Percentiles rank a stretch among this genome's conserved stretches.
Conservation (phyloP, 1,140 invertebrate species). For the Calliopsis andreniformis region DNA sequence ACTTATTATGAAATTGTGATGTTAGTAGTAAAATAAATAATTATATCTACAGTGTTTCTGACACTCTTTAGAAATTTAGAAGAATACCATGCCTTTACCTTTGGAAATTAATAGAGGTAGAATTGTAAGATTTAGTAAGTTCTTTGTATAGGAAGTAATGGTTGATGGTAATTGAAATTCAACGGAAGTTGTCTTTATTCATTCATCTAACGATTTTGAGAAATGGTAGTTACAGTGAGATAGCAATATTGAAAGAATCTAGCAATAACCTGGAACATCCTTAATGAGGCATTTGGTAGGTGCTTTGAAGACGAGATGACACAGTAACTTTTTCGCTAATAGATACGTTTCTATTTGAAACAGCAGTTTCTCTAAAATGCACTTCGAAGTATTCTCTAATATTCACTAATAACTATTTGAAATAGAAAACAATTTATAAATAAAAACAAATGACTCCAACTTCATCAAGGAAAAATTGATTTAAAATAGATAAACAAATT, state of each 20-base stretch:
- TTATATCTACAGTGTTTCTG: too few relatives aligned
- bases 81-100: too few relatives aligned
- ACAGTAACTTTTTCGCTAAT: constrained; percentile 16
- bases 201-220: constrained; percentile 16
- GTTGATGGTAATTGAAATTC: not conserved
- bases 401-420: not conserved
- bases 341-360: constrained; percentile 24
- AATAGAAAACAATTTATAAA: too few relatives aligned
- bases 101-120: too few relatives aligned
- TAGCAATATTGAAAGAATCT: not conserved
- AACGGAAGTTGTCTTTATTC: not conserved
- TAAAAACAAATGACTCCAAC: too few relatives aligned
- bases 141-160: not conserved
- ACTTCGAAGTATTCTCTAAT: not conserved
- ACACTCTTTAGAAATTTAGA: not conserved
- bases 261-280: constrained; percentile 29
- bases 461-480: too few relatives aligned
- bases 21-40: too few relatives aligned
- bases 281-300: constrained; percentile 30
- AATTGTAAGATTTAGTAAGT: too few relatives aligned
- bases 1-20: too few relatives aligned
- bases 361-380: not conserved
- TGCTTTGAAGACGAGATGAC: constrained; percentile 16
- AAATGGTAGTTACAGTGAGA: not conserved
- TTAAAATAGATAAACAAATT: too few relatives aligned